A percentile compares a stretch with the other conserved stretches of the same genome.
phyloP scores from a whole-genome alignment of 2,888 invertebrate species.

The Phrixothrix hirtus region DNA sequence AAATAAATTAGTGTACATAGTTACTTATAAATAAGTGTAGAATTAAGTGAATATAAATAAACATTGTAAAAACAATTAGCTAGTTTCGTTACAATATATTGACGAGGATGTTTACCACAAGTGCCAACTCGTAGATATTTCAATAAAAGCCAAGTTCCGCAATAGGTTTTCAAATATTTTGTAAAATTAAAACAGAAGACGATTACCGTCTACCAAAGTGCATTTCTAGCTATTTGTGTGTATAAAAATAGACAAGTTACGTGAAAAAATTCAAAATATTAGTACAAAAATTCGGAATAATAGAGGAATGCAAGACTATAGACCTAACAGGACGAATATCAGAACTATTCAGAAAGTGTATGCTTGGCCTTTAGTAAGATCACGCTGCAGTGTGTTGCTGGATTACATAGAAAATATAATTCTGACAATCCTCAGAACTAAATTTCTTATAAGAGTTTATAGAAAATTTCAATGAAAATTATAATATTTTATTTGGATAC shows the following conservation, averaged over 20 bases:
- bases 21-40: too few species aligned
- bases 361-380: neutral
- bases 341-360: neutral
- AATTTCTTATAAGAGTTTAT: constrained; percentile 4
- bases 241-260: neutral
- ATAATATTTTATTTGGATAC: constrained; percentile 4
- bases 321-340: neutral
- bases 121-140: neutral
- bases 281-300: neutral
- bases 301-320: neutral
- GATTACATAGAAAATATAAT: constrained; percentile 1
- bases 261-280: neutral
- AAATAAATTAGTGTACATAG: too few species aligned
- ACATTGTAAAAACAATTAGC: too few species aligned
- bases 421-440: neutral
- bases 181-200: neutral
- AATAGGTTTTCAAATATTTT: neutral
- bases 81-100: too few species aligned
- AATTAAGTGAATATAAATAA: too few species aligned
- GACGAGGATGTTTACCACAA: neutral
- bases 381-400: neutral
- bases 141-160: neutral
- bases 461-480: constrained; percentile 2
- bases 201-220: neutral
- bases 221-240: constrained; percentile 5